phyloP scores from a whole-genome alignment of 2,113 vertebrate genomes.

The Mastomys coucha region DNA sequence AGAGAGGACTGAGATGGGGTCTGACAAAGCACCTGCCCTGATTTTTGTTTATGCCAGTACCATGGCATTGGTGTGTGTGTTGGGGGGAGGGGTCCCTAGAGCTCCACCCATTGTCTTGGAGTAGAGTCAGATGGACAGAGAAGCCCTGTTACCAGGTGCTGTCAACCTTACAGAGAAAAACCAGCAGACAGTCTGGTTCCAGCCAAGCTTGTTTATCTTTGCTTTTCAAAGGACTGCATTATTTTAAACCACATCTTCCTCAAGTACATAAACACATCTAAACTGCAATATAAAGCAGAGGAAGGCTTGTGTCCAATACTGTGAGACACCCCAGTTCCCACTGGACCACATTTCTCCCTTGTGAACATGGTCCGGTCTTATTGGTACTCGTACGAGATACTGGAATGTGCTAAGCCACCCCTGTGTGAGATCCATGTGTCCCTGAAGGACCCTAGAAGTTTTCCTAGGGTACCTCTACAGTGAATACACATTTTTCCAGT shows the following conservation, averaged over 20 bases:
- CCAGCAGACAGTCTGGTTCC: background rate
- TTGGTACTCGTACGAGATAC: background rate
- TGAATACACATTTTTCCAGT: too few relatives aligned
- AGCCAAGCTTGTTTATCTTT: background rate
- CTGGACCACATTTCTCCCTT: background rate
- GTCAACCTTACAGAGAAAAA: background rate
- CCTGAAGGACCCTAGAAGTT: background rate
- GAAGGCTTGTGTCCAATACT: too few relatives aligned
- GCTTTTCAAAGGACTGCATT: background rate
- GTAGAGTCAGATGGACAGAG: too few relatives aligned
- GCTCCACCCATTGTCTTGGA: background rate
- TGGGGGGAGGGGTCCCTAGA: too few relatives aligned
- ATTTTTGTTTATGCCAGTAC: background rate
- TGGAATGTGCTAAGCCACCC: background rate
- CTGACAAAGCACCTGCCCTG: background rate
- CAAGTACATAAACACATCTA: background rate
- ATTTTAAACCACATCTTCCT: background rate
- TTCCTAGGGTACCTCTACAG: background rate
- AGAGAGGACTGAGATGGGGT: background rate
- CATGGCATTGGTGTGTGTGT: too few relatives aligned
- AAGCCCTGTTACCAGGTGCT: background rate
- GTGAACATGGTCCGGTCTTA: background rate
- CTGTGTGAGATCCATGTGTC: background rate
- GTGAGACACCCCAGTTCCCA: background rate
- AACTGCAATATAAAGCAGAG: background rate